Conservation (phyloP, 2,888 invertebrate genomes). For the Tachina fera region DNA sequence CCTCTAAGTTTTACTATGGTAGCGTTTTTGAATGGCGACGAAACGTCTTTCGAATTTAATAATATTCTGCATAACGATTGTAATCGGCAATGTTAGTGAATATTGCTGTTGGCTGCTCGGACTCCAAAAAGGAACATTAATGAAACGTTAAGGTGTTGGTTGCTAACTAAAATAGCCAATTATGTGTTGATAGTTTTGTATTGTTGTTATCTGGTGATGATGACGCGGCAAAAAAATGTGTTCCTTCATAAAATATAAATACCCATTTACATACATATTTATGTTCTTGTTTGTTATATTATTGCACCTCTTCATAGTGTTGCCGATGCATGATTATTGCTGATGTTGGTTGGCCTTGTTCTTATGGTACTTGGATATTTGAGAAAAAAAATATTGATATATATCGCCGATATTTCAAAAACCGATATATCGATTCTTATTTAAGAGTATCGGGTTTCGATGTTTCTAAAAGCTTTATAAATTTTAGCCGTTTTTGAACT, state of each 20-base stretch:
- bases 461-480: too few species aligned
- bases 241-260: slow-evolving; percentile 43
- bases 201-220: slow-evolving; percentile 66
- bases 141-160: slow-evolving; percentile 76
- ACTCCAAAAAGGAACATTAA: slow-evolving; percentile 74
- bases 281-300: slow-evolving; percentile 62
- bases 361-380: slow-evolving; percentile 66
- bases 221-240: slow-evolving; percentile 64
- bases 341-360: slow-evolving; percentile 51
- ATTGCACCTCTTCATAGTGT: slow-evolving; percentile 59
- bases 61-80: slow-evolving; percentile 75
- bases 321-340: slow-evolving; percentile 58
- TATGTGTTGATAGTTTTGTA: slow-evolving; percentile 76
- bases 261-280: slow-evolving; percentile 57
- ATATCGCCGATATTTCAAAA: too few species aligned
- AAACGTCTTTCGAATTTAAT: slow-evolving; percentile 77
- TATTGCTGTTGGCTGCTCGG: slow-evolving; percentile 75
- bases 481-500: too few species aligned
- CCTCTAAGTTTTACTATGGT: slow-evolving; percentile 55
- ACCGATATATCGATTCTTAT: too few species aligned
- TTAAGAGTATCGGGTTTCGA: too few species aligned
- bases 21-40: slow-evolving; percentile 76
- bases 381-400: too few species aligned
- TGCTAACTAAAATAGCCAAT: slow-evolving; percentile 78
- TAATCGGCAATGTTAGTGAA: slow-evolving; percentile 63